These are phyloP conservation scores for Catagonus wagneri DNA, from an alignment of 2,113 vertebrate species.

Conservation along the genomic window DNA sequence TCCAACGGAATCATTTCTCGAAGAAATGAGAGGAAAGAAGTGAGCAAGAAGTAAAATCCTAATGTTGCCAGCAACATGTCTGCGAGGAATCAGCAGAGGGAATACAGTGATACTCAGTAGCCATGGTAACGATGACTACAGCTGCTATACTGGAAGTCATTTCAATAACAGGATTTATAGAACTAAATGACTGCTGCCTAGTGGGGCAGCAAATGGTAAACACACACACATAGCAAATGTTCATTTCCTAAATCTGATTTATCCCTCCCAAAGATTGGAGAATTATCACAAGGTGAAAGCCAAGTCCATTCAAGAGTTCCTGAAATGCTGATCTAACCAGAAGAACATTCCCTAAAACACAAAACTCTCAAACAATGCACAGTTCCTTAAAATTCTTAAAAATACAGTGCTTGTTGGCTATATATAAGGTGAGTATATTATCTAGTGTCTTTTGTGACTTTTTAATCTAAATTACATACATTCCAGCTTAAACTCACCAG, in stretches of 20 bases:
- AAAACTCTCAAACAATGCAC: neutral
- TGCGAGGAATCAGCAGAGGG: neutral
- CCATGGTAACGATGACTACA: neutral
- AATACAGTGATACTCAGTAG: neutral
- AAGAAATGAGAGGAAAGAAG: neutral
- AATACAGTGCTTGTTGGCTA: neutral
- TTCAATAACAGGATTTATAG: neutral
- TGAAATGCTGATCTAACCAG: conserved; percentile 11
- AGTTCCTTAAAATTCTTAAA: conserved; percentile 40
- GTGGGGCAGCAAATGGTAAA: conserved; percentile 2
- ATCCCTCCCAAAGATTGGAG: neutral
- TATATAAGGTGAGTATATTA: neutral
- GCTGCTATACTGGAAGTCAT: conserved; percentile 21
- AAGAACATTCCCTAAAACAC: conserved; percentile 6
- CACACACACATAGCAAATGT: neutral
- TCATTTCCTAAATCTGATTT: conserved; percentile 31
- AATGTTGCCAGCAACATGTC: neutral
- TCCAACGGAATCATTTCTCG: neutral
- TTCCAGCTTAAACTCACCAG: neutral
- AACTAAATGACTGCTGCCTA: neutral
- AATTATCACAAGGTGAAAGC: neutral
- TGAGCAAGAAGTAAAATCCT: neutral
- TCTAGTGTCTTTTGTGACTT: neutral
- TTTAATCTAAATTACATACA: neutral
- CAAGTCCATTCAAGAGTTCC: neutral